Base-by-base conservation (phyloP, 2,888 invertebrate species). In the Patella ulyssiponensis region DNA sequence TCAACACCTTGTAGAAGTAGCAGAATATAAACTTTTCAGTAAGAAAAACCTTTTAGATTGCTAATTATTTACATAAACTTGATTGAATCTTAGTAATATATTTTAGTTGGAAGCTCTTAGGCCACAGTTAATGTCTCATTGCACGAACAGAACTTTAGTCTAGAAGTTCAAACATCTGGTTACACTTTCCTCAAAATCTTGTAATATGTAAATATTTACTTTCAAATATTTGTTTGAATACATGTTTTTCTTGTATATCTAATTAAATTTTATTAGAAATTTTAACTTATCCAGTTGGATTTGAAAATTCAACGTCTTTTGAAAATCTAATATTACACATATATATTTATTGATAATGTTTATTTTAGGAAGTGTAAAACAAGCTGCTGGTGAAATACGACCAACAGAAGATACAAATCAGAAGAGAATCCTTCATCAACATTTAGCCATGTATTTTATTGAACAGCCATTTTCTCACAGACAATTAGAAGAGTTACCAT, bases 401-500 rank as follows among this genome's bases (percentile, higher is more conserved):
- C 64, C 64, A 64, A 64, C 64, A 64, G 64, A 64, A 64, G 64
- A 64, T 23, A 23, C 64, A 4, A 64, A 64, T 23, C 64, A 64
- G 4, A 20, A 23, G 23, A 64, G 64, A 64, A 17, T 33, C 23
- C 89, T 84, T 80, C 89, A 90, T 75, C 78, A 79, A 52, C 81
- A 87, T 73, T 78, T 90, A 44, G 88, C 88, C 5, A 80, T 81
- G 20, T 89, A 85, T 79, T 90, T 90, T 81, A 33, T 75, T 11
- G 73, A 80, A 20, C 85, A 85, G 71, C 81, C 85, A 20, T 80
- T 85, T 70, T 82, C 82, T 53, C 80, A 82, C 74, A 78, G 88
- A 53, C 77, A 84, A 20, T 78, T 85, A 14, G 85, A 89, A 33
- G 90, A 90, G 83, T 81, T 90, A 75, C 89, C 90, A 73, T 90